Percentiles rank a stretch among this genome's conserved stretches.
phyloP scores from a whole-genome alignment of 2,888 invertebrate genomes.

The Heliothis peltigera region DNA sequence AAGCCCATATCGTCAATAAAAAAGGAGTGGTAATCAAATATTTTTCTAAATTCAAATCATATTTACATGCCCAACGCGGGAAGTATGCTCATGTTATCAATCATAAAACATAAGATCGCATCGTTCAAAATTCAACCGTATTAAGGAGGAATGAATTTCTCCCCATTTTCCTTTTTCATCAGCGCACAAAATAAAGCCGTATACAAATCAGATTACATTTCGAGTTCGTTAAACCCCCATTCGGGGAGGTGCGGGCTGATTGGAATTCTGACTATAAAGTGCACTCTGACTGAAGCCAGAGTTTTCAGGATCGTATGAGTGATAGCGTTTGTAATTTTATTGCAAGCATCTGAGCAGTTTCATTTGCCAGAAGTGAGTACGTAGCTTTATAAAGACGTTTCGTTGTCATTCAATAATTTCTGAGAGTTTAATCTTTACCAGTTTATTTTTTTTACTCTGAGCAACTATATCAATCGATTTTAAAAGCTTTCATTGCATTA shows the following conservation, averaged over 20 bases:
- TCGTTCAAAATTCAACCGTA: conserved; percentile 49
- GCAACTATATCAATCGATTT: no score
- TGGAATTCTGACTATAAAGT: conserved; percentile 70
- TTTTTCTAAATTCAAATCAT: conserved; percentile 40
- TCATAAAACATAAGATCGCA: conserved; percentile 39
- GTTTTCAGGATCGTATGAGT: conserved; percentile 26
- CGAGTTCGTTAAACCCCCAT: conserved; percentile 82
- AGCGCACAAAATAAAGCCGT: conserved; percentile 67
- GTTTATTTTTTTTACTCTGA: no score
- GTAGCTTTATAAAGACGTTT: neutral
- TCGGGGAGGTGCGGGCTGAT: conserved; percentile 70
- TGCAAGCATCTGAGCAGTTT: conserved; percentile 7
- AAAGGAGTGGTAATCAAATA: conserved; percentile 28
- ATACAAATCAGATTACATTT: conserved; percentile 80
- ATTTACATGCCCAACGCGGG: conserved; percentile 30
- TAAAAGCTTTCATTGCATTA: no score
- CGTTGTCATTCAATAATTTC: conserved; percentile 6
- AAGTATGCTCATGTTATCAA: conserved; percentile 13
- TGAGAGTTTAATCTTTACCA: neutral
- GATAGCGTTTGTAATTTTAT: conserved; percentile 29
- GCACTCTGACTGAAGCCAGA: conserved; percentile 55
- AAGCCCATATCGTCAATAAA: conserved; percentile 3
- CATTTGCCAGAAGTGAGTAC: conserved; percentile 1
- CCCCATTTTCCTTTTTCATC: conserved; percentile 58
- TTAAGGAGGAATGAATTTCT: conserved; percentile 42